Percentiles rank a stretch among this genome's conserved stretches.
phyloP scores from a whole-genome alignment of 1,140 invertebrate species.

The Glomeris maerens region DNA sequence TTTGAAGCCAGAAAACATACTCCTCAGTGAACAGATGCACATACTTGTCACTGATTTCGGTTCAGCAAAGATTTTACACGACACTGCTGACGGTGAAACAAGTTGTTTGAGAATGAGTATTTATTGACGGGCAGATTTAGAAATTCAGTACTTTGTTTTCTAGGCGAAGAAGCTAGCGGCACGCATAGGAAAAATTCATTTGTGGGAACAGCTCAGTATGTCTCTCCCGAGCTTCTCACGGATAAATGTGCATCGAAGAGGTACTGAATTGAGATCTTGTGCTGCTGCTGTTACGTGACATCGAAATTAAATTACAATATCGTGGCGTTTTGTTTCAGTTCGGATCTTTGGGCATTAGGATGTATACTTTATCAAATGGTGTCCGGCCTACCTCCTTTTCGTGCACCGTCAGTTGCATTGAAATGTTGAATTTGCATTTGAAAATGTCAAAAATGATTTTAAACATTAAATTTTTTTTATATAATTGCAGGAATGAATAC shows the following conservation, averaged over 20 bases:
- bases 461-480: slow-evolving; percentile 16
- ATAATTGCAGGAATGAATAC: slow-evolving; percentile 65
- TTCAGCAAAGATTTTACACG: slow-evolving; percentile 69
- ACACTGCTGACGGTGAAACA: slow-evolving; percentile 10
- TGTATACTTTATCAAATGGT: slow-evolving; percentile 98
- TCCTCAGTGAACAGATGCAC: slow-evolving; percentile 85
- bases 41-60: slow-evolving; percentile 95
- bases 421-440: not conserved
- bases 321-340: slow-evolving; percentile 39
- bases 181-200: slow-evolving; percentile 60
- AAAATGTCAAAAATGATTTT: slow-evolving; percentile 8
- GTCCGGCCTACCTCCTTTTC: slow-evolving; percentile 79
- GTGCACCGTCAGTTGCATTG: slow-evolving; percentile 43
- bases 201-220: slow-evolving; percentile 98
- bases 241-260: slow-evolving; percentile 53
- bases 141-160: not conserved
- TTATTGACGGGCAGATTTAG: too few species aligned
- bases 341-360: slow-evolving; percentile 95
- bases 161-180: slow-evolving; percentile 11
- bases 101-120: too few species aligned
- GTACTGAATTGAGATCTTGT: slow-evolving; percentile 31
- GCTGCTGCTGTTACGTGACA: slow-evolving; percentile 20
- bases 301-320: not conserved
- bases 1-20: slow-evolving; percentile 46
- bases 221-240: slow-evolving; percentile 85